These are phyloP conservation scores for Chunga burmeisteri DNA, from an alignment of 2,113 vertebrate genomes.

Conservation along the genomic window DNA sequence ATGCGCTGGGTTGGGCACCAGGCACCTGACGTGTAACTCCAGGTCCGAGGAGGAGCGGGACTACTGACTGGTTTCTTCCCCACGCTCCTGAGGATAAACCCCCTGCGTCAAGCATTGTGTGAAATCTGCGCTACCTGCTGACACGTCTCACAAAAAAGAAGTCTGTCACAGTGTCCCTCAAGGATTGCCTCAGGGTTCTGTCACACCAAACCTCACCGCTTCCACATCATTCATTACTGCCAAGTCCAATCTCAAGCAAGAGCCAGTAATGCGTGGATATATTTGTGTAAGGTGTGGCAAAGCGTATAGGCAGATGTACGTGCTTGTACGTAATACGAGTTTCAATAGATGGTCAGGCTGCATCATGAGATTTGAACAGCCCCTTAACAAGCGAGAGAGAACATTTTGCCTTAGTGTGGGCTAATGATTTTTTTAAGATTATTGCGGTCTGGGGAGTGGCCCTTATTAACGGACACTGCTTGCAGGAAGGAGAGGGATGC, in stretches of 20 bases:
- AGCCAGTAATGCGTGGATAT: background rate
- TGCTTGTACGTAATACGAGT: background rate
- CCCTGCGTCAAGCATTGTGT: background rate
- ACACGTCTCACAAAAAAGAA: background rate
- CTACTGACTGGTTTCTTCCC: background rate
- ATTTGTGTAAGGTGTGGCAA: background rate
- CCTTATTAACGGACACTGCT: background rate
- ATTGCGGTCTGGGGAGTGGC: background rate
- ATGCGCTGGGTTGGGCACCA: background rate
- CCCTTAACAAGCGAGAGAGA: background rate
- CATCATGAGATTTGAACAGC: background rate
- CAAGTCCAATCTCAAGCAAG: background rate
- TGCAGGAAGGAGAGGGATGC: background rate
- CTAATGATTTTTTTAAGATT: background rate
- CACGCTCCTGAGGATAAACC: background rate
- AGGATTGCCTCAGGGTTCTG: background rate
- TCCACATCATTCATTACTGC: background rate
- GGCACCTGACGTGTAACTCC: background rate
- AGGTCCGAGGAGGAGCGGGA: background rate
- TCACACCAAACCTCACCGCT: background rate
- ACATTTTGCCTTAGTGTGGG: background rate
- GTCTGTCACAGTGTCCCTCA: background rate
- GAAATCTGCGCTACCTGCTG: background rate
- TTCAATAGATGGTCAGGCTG: background rate
- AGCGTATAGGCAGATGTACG: background rate